Conservation (phyloP, 2,888 invertebrate species). For the Tetranychus piercei region DNA sequence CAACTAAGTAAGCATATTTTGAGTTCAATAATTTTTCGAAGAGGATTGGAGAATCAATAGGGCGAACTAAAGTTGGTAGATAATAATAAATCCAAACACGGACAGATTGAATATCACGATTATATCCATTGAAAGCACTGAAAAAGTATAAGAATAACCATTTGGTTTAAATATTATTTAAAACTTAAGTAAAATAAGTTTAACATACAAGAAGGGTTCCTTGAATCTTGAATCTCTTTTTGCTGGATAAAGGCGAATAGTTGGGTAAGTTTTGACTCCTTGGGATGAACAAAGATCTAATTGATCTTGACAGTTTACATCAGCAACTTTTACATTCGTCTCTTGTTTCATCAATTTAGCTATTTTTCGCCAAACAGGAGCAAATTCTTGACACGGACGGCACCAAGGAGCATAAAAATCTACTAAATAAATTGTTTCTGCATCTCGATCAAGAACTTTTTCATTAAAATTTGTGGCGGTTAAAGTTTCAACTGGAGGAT, state of each 20-base stretch:
- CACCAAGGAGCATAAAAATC: slow-evolving; percentile 59
- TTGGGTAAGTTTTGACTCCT: slow-evolving; percentile 47
- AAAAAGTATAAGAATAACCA: slow-evolving; percentile 18
- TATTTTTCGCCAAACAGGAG: slow-evolving; percentile 47
- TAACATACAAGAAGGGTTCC: slow-evolving; percentile 29
- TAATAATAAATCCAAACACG: slow-evolving; percentile 45
- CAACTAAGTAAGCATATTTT: slow-evolving; percentile 37
- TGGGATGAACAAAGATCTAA: slow-evolving; percentile 41
- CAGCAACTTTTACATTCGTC: slow-evolving; percentile 41
- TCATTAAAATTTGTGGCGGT: slow-evolving; percentile 40
- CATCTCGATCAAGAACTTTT: slow-evolving; percentile 38
- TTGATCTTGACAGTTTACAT: slow-evolving; percentile 48
- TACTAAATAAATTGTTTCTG: slow-evolving; percentile 45
- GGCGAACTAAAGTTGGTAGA: slow-evolving; percentile 41
- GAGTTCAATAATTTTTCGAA: slow-evolving; percentile 38
- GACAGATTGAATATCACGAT: slow-evolving; percentile 44
- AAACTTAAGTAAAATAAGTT: not conserved
- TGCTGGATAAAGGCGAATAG: slow-evolving; percentile 46
- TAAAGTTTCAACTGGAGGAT: slow-evolving; percentile 42
- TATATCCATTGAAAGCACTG: slow-evolving; percentile 43
- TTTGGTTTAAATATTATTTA: slow-evolving; percentile 25
- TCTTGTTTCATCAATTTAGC: slow-evolving; percentile 39
- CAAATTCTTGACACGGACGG: slow-evolving; percentile 49
- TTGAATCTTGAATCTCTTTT: slow-evolving; percentile 32
- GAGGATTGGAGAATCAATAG: slow-evolving; percentile 35